Evolutionary conservation across 2,797 vertebrate species (phyloP), one percentile per base, ranked within the genome.

Genomic region (Percopsis omiscomaycus): DNA sequence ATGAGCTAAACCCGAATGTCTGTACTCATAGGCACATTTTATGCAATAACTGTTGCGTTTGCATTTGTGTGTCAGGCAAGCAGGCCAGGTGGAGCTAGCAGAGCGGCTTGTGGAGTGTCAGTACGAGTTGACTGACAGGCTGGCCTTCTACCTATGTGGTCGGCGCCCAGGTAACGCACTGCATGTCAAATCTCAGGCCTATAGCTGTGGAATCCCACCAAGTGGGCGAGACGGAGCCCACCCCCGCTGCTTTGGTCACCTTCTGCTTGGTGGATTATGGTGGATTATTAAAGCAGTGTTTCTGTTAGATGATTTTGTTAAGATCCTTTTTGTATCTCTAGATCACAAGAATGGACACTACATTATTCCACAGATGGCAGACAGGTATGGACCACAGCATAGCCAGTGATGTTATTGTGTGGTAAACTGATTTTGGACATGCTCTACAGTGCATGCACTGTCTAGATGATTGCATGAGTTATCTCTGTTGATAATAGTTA

Each of bases 261-360:
- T 22, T 22, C 22, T 22, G 22, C 22, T 22, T 22, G 22, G 22
- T 22, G 22, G 22, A 22, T 22, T 1, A 22, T 22, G 22, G 22
- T n/a, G n/a, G n/a, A n/a, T n/a, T n/a, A n/a, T 37, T 2, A 6
- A 37, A 37, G 32, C 32, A 37, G 32, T 5, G 32, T 5, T 37
- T 37, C 6, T 37, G 32, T 37, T 37, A 37, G 9, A 37, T 37
- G 32, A 37, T 8, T 3, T 5, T 37, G 32, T 37, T 37, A 8
- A 5, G 32, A 3, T 54, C 52, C 3, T 49, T 30, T 57, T 11
- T 3, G 73, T n/a, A 54, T 6, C 57, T 28, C 53, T 89, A 99
- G 97, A 98, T 93, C 97, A 99, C 92, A 99, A 98, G 92, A 98
- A 98, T n/a, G 96, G 97, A 53, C 97, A 99, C 93, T 98, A 99